Evolutionary conservation across 2,797 vertebrate genomes (phyloP), one percentile per base, ranked within the genome.

Genomic region (Tolypeutes matacus): DNA sequence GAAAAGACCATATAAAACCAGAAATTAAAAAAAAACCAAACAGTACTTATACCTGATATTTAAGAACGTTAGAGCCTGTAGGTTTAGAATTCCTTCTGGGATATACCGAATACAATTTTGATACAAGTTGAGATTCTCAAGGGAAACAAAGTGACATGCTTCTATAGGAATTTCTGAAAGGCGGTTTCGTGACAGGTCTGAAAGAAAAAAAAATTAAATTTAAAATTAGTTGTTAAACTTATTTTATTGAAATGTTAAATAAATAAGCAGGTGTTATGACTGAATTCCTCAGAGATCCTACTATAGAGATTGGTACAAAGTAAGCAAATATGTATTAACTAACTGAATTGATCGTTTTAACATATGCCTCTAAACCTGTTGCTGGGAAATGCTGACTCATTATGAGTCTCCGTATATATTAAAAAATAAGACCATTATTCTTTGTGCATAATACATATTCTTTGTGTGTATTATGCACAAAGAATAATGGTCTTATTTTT

Each of bases 41-140:
- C 20, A 90, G n/a, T 70, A 81, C 49, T 0, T 15, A 98, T 98
- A 99, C 99, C 99, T 99, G 98, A 99, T 99, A 98, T 99, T 99
- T 96, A 99, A 98, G 98, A 99, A 99, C 2, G 99, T 99, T 96
- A 99, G 98, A 6, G 99, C 98, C 97, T 99, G 99, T 67, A 99
- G 98, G 95, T 99, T 99, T 94, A 99, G 76, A 97, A 99, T 98
- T 95, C 98, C 98, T 95, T 99, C 99, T 62, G 99, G 99, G 64
- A 99, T 98, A 31, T 99, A 98, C 17, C 99, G 98, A 94, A 99
- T 98, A 98, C 99, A 99, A 98, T 99, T 99, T 98, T 99, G 99
- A 97, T 99, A 99, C 58, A 99, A 98, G 96, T 99, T 99, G 91
- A 99, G 98, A 98, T 98, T 99, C 98, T 99, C 99, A 75, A 99